phyloP scores from a whole-genome alignment of 2,888 invertebrate genomes.

The Lasius fuliginosus region DNA sequence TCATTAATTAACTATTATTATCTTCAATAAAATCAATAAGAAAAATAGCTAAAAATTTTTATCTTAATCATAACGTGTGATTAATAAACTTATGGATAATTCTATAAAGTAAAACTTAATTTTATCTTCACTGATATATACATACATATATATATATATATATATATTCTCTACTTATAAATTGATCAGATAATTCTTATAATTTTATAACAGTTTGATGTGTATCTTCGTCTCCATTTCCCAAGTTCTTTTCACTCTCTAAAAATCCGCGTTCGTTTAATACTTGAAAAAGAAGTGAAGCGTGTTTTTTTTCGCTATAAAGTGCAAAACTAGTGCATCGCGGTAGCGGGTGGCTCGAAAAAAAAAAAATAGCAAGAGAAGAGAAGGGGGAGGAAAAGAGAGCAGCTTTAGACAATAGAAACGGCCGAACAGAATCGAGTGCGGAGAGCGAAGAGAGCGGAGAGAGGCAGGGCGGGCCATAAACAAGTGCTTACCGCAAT shows the following conservation, averaged over 20 bases:
- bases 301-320: conserved; percentile 35
- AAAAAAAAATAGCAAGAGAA: conserved; percentile 2
- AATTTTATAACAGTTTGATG: background rate
- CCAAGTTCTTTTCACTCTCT: background rate
- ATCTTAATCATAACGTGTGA: background rate
- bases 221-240: background rate
- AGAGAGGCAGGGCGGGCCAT: conserved; percentile 71
- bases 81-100: conserved; percentile 8
- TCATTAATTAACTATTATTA: background rate
- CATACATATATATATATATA: no score
- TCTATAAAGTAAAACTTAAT: conserved; percentile 5
- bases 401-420: conserved; percentile 54
- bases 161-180: background rate
- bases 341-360: conserved; percentile 20
- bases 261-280: conserved; percentile 22
- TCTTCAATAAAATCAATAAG: background rate
- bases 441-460: conserved; percentile 69
- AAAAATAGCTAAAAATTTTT: background rate
- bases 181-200: background rate
- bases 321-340: conserved; percentile 49
- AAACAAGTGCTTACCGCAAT: conserved; percentile 86
- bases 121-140: background rate
- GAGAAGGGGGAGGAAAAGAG: background rate
- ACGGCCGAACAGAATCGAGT: conserved; percentile 72
- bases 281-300: conserved; percentile 20